phyloP scores from a whole-genome alignment of 2,113 vertebrate genomes.

The Phalacrocorax aristotelis region DNA sequence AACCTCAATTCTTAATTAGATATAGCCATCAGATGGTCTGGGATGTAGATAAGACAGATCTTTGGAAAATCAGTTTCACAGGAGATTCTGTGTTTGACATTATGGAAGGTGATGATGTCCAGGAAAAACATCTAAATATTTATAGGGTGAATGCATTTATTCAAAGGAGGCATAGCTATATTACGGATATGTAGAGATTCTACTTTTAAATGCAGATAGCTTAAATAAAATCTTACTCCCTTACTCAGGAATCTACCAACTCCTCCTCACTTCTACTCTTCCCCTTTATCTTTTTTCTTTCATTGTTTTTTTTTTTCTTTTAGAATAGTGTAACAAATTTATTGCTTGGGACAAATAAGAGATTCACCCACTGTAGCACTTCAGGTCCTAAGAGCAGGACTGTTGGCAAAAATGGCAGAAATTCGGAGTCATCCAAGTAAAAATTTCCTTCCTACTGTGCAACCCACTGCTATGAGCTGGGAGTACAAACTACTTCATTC shows the following conservation, averaged over 20 bases:
- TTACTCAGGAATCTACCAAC: not conserved
- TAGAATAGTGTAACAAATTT: not conserved
- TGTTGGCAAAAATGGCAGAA: not conserved
- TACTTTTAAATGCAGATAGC: not conserved
- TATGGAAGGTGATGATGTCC: not conserved
- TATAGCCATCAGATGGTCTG: not conserved
- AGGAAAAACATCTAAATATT: conserved; percentile 6
- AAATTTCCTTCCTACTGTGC: not conserved
- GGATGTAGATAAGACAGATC: not conserved
- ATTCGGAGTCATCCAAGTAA: not conserved
- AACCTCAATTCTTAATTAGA: not conserved
- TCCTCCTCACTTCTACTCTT: not conserved
- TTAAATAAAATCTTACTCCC: not conserved
- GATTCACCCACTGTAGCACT: not conserved
- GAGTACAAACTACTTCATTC: not conserved
- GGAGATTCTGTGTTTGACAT: not conserved
- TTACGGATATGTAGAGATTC: not conserved
- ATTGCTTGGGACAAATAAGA: not conserved
- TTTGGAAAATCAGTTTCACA: not conserved
- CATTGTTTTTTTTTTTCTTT: not conserved
- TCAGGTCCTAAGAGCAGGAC: not conserved
- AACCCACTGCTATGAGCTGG: not conserved
- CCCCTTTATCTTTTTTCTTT: not conserved
- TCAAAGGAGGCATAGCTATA: not conserved
- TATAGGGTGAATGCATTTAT: not conserved